Conservation (phyloP, 2,113 vertebrate genomes). For the Perccottus glenii region DNA sequence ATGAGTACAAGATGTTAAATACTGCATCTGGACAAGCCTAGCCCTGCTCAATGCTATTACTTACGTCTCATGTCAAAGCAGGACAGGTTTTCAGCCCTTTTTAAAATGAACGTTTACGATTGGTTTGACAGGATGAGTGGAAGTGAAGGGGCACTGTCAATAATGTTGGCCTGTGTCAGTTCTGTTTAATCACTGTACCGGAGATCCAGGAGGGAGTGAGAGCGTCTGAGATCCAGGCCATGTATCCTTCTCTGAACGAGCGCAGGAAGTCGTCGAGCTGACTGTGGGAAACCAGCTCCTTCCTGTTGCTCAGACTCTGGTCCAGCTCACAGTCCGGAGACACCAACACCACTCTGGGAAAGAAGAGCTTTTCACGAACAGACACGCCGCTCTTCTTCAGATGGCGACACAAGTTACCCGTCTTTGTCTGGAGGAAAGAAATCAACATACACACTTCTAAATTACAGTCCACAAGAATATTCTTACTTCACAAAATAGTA, state of each 20-base stretch:
- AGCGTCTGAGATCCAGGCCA: slow-evolving; percentile 73
- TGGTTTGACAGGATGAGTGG: too few species aligned
- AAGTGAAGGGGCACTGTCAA: too few species aligned
- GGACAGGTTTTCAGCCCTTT: too few species aligned
- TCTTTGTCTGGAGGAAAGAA: slow-evolving; percentile 65
- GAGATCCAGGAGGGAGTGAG: slow-evolving; percentile 79
- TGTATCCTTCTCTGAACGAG: slow-evolving; percentile 73
- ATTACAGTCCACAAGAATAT: too few species aligned
- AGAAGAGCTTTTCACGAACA: slow-evolving; percentile 63
- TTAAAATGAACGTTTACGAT: too few species aligned
- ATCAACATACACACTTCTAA: background rate
- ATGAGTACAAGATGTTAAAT: too few species aligned
- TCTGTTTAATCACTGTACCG: slow-evolving; percentile 47
- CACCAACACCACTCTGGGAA: slow-evolving; percentile 75
- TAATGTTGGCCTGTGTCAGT: too few species aligned
- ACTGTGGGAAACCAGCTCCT: slow-evolving; percentile 70
- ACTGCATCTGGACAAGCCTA: too few species aligned
- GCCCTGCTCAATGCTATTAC: too few species aligned
- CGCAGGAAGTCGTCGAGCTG: slow-evolving; percentile 70
- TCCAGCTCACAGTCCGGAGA: slow-evolving; percentile 72
- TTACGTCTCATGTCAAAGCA: too few species aligned
- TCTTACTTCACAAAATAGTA: too few species aligned
- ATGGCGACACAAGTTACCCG: slow-evolving; percentile 65
- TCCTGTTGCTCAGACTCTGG: slow-evolving; percentile 68
- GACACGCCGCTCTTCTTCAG: slow-evolving; percentile 71